Base-by-base conservation (phyloP, 1,140 invertebrate genomes). In the Tetramorium simillimum region DNA sequence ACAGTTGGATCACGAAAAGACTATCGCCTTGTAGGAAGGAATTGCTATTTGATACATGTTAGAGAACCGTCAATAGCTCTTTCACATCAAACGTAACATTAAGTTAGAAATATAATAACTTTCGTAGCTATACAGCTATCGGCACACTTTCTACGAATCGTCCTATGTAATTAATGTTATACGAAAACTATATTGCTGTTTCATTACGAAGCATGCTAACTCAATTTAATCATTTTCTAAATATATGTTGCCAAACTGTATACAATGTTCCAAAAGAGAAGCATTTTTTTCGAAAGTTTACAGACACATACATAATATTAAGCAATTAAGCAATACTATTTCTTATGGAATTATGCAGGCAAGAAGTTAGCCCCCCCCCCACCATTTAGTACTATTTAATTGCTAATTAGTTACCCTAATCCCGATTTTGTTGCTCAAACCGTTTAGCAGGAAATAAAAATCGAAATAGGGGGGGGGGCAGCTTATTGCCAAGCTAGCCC, bases 61-160 rank as follows among this genome's bases (percentile, higher is more conserved):
- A n/a, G 40, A 70, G 2, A 56, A 21, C 16, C 21, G 24, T 77
- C 14, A 10, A 63, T 37, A n/a, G n/a, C 33, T 51, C 37, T 53
- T 81, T 46, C 21, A 14, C 3, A 6, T 73, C 49, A 63, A 12
- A 43, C 37, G 16, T 70, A 28, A 81, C 56, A 67, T 81, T 81
- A 12, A 81, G 28, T 81, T 40, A 16, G 14, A 24, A 65, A 40
- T 58, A 14, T 43, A 10, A 14, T 5, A 21, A 10, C 14, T 46
- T 46, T 21, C 18, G 3, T 3, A 14, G n/a, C n/a, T 4, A 53
- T 70, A 56, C 3, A 58, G 12, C 21, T 56, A 58, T 56, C 9
- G 37, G 18, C 3, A 73, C 56, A 28, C 28, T 70, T 28, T 49
- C 14, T 18, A 9, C 6, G 12, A 18, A n/a, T n/a, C 43, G 28